phyloP scores from a whole-genome alignment of 2,797 vertebrate genomes.

The Eulemur albifrons region DNA sequence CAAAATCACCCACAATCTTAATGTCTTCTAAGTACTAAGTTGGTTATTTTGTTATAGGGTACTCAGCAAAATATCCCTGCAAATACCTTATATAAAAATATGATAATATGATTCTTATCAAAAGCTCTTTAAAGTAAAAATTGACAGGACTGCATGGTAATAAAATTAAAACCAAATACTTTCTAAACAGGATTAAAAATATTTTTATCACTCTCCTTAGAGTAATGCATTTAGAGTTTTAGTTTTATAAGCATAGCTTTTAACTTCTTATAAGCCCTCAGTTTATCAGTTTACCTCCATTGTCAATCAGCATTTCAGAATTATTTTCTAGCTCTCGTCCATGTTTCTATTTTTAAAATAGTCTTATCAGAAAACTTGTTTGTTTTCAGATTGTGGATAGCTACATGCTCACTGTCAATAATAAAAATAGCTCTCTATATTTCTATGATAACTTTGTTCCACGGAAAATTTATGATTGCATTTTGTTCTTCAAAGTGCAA shows the following conservation, averaged over 20 bases:
- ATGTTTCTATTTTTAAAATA: slow-evolving; percentile 8
- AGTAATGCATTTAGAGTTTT: neutral
- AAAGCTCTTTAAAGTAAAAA: slow-evolving; percentile 15
- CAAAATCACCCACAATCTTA: slow-evolving; percentile 15
- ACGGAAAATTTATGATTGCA: neutral
- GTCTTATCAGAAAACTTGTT: slow-evolving; percentile 20
- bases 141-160: neutral
- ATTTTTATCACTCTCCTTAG: slow-evolving; percentile 12
- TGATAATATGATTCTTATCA: slow-evolving; percentile 42
- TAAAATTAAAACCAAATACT: slow-evolving; percentile 47
- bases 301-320: slow-evolving; percentile 13
- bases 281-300: slow-evolving; percentile 5
- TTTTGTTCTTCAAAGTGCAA: slow-evolving; percentile 46
- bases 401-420: neutral
- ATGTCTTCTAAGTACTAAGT: slow-evolving; percentile 19
- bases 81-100: neutral
- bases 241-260: slow-evolving; percentile 2
- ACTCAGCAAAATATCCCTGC: neutral
- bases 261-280: neutral
- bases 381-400: neutral
- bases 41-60: slow-evolving; percentile 29
- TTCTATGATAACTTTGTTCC: slow-evolving; percentile 24
- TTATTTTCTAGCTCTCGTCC: neutral
- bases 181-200: slow-evolving; percentile 47
- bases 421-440: neutral